Conservation (phyloP, 2,113 vertebrate species). For the Microtus oregoni region DNA sequence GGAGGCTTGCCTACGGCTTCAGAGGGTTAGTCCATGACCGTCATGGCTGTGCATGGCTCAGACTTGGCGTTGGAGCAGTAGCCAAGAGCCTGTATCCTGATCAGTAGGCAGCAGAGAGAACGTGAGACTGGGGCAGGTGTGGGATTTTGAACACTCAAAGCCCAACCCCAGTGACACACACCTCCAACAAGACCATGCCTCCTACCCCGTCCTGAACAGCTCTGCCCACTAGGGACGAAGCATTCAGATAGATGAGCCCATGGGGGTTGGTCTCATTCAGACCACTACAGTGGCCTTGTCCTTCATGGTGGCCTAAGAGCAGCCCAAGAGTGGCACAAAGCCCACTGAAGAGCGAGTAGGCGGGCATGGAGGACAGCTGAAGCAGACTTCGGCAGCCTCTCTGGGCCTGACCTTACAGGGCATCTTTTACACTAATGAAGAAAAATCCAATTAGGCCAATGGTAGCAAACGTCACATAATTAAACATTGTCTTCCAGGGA, state of each 20-base stretch:
- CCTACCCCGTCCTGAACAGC: background rate
- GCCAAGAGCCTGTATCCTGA: background rate
- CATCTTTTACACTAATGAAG: constrained; percentile 35
- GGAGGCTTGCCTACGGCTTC: background rate
- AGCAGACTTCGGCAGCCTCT: background rate
- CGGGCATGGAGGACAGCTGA: background rate
- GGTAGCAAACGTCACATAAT: constrained; percentile 62
- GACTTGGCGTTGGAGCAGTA: background rate
- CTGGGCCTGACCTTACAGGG: background rate
- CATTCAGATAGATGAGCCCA: background rate
- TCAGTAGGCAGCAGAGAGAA: background rate
- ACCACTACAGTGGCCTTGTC: background rate
- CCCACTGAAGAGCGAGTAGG: background rate
- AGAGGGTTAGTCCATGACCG: background rate
- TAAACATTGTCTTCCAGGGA: constrained; percentile 24
- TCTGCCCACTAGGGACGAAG: background rate
- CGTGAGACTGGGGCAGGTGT: background rate
- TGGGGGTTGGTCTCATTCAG: background rate
- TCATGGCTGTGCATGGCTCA: background rate
- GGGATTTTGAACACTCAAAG: background rate
- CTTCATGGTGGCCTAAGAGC: background rate
- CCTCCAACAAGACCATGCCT: background rate
- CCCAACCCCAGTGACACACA: background rate
- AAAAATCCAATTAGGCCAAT: constrained; percentile 53
- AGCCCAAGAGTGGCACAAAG: background rate